Percentiles rank a stretch among this genome's conserved stretches.
Evolutionary conservation across 53 echinoderm and acorn worm genomes (phyloP).

Genomic region (Luidia sarsii): DNA sequence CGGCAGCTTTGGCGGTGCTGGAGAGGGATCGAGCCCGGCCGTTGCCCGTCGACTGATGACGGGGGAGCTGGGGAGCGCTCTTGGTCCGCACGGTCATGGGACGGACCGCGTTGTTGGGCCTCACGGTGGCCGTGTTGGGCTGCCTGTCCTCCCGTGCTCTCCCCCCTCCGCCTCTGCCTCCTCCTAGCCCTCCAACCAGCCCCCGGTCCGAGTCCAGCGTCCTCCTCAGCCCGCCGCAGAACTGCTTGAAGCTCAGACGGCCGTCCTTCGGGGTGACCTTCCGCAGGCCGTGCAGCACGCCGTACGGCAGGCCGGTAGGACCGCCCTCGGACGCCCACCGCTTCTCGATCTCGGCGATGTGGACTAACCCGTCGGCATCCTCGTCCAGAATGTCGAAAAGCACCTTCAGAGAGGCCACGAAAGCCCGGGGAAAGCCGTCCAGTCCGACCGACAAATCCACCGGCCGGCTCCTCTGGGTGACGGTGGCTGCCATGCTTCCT

Average conservation of each 20-base stretch:
- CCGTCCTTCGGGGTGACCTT: constrained; percentile 87
- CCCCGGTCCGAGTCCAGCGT: constrained; percentile 64
- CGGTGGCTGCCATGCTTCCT: constrained; percentile 16
- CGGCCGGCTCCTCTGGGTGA: neutral
- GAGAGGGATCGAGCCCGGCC: constrained; percentile 47
- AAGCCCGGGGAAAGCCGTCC: constrained; percentile 76
- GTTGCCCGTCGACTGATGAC: constrained; percentile 15
- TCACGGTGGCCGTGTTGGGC: constrained; percentile 85
- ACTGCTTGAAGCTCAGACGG: constrained; percentile 77
- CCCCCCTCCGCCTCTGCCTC: too few relatives aligned
- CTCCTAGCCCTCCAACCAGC: too few relatives aligned
- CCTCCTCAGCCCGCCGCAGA: constrained; percentile 85
- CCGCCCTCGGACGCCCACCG: constrained; percentile 76
- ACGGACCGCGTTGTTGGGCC: constrained; percentile 82
- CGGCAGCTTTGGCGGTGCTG: too few relatives aligned
- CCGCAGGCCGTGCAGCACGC: constrained; percentile 71
- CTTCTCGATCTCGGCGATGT: constrained; percentile 75
- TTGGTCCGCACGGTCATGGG: constrained; percentile 68
- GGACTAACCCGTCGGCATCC: constrained; percentile 77
- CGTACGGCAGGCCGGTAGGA: constrained; percentile 69
- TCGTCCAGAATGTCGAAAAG: constrained; percentile 97
- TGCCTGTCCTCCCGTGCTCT: constrained; percentile 63
- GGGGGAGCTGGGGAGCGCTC: constrained; percentile 76
- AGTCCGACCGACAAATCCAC: neutral
- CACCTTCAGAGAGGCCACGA: constrained; percentile 89